phyloP scores from a whole-genome alignment of 2,113 vertebrate species.

The Entelurus aequoreus region DNA sequence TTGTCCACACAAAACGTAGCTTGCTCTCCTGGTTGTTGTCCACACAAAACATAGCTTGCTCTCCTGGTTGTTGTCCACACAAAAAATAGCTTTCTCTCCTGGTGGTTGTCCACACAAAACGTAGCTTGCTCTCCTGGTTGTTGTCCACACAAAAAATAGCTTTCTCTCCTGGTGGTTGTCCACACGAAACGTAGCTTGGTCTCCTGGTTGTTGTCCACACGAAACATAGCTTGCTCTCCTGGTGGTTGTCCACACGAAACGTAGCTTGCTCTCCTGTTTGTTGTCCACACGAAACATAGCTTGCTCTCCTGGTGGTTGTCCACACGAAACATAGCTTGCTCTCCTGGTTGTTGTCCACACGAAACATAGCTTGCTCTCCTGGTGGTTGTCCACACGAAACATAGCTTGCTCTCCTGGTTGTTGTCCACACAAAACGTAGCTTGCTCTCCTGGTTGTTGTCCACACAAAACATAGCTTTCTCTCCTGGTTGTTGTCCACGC shows the following conservation, averaged over 20 bases:
- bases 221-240: constrained; percentile 29
- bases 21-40: too few species aligned
- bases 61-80: constrained; percentile 36
- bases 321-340: constrained; percentile 21
- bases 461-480: constrained; percentile 21
- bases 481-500: constrained; percentile 36
- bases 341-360: constrained; percentile 36
- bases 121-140: constrained; percentile 42
- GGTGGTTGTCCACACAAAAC: constrained; percentile 37
- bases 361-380: constrained; percentile 30
- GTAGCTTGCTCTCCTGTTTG: constrained; percentile 44
- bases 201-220: constrained; percentile 36
- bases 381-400: constrained; percentile 30
- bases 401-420: constrained; percentile 45
- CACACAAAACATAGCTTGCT: constrained; percentile 23
- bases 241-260: constrained; percentile 29
- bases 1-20: too few species aligned
- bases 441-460: constrained; percentile 48
- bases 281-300: constrained; percentile 10
- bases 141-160: constrained; percentile 16
- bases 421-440: constrained; percentile 9
- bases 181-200: constrained; percentile 20
- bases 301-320: constrained; percentile 48
- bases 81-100: constrained; percentile 27
- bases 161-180: constrained; percentile 47